Conservation (phyloP, 2,888 invertebrate species). For the Platerodrilus igneus region DNA sequence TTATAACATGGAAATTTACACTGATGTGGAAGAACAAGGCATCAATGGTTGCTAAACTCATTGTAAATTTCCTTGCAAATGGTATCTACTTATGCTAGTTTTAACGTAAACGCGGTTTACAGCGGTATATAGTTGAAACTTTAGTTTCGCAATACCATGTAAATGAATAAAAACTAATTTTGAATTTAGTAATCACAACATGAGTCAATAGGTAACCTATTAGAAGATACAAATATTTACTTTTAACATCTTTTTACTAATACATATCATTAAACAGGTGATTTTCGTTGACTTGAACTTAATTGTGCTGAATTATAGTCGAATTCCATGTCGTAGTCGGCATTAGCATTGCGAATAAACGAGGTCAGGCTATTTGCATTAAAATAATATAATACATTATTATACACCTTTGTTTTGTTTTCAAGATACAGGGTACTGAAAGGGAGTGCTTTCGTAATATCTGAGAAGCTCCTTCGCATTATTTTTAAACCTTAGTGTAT, state of each 20-base stretch:
- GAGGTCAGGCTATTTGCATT: too few relatives aligned
- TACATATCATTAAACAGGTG: slow-evolving; percentile 32
- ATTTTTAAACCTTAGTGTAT: too few relatives aligned
- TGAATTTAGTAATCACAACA: slow-evolving; percentile 19
- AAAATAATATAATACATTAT: too few relatives aligned
- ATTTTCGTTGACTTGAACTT: slow-evolving; percentile 29
- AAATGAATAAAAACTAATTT: slow-evolving; percentile 9
- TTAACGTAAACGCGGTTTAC: slow-evolving; percentile 5
- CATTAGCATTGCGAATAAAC: too few relatives aligned
- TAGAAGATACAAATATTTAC: slow-evolving; percentile 12
- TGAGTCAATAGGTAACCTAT: slow-evolving; percentile 12
- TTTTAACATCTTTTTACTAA: slow-evolving; percentile 10
- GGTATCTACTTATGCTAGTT: background rate
- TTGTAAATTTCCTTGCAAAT: slow-evolving; percentile 5
- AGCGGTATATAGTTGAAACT: background rate
- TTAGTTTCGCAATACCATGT: slow-evolving; percentile 8
- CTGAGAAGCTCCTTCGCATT: too few relatives aligned
- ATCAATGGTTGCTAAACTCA: slow-evolving; percentile 29
- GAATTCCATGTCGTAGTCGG: too few relatives aligned
- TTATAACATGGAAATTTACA: slow-evolving; percentile 20
- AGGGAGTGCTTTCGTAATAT: too few relatives aligned
- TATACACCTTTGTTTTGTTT: too few relatives aligned
- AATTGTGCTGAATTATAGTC: too few relatives aligned
- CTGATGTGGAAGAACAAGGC: slow-evolving; percentile 35
- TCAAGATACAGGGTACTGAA: too few relatives aligned